Conservation (phyloP, 2,888 invertebrate genomes). For the Lithophane semibrunnea region DNA sequence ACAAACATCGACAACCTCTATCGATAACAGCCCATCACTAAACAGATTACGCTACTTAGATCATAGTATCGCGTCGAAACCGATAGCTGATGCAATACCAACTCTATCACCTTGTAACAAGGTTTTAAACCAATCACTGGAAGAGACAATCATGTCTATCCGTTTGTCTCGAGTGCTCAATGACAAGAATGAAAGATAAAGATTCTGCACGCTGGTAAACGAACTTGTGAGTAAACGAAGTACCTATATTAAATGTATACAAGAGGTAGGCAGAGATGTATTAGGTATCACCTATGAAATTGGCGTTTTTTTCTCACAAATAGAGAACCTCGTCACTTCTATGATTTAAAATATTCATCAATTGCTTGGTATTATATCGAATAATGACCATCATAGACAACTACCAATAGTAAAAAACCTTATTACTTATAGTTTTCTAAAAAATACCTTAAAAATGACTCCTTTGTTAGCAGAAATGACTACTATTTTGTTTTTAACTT, state of each 20-base stretch:
- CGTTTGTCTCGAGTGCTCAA: conserved; percentile 46
- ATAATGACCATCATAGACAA: no score
- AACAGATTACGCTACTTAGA: conserved; percentile 75
- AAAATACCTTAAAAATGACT: no score
- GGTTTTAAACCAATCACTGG: conserved; percentile 4
- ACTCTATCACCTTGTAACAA: conserved; percentile 15
- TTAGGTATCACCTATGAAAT: no score
- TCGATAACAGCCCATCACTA: conserved; percentile 72
- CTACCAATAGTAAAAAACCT: no score
- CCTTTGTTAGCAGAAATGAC: no score
- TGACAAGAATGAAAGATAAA: conserved; percentile 50
- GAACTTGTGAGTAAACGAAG: conserved; percentile 21
- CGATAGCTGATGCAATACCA: conserved; percentile 13
- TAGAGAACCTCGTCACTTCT: no score
- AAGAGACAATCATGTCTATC: conserved; percentile 31
- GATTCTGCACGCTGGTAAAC: conserved; percentile 28
- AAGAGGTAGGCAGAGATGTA: no score
- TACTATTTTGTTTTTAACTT: no score
- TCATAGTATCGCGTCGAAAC: conserved; percentile 65
- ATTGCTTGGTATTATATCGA: no score
- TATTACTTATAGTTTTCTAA: no score
- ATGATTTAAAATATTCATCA: no score
- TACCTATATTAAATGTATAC: neutral
- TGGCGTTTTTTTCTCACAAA: no score
- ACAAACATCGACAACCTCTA: conserved; percentile 47